A percentile compares a stretch with the other conserved stretches of the same genome.
These are phyloP conservation scores for Dynastes hyllus DNA, from an alignment of 2,888 invertebrate species.

Conservation along the genomic window DNA sequence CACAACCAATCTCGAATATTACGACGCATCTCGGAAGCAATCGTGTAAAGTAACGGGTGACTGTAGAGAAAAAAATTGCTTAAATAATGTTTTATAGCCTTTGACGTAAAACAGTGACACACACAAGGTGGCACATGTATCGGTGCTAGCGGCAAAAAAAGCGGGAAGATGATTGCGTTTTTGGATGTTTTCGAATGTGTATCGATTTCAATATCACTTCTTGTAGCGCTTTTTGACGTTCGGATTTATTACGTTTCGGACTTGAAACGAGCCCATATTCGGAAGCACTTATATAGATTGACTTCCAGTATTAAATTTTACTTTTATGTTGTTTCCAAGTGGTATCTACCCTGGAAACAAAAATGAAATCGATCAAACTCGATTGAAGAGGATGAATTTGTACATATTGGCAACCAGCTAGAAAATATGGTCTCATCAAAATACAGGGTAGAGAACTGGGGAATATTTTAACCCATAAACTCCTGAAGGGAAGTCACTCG, in stretches of 20 bases:
- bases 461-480: too few relatives aligned
- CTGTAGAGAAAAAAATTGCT: conserved; percentile 4
- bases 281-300: background rate
- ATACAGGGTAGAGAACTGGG: too few relatives aligned
- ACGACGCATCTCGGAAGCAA: background rate
- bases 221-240: background rate
- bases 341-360: background rate
- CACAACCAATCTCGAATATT: background rate
- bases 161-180: too few relatives aligned
- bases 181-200: background rate
- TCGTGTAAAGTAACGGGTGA: background rate
- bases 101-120: background rate
- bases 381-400: too few relatives aligned
- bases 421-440: too few relatives aligned
- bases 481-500: too few relatives aligned
- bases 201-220: conserved; percentile 5
- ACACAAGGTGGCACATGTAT: background rate
- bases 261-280: background rate
- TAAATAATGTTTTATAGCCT: conserved; percentile 1
- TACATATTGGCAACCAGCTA: too few relatives aligned
- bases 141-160: too few relatives aligned
- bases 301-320: background rate
- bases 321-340: conserved; percentile 3
- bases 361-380: background rate
- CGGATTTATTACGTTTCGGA: background rate